Evolutionary conservation across 2,113 vertebrate genomes (phyloP).

Genomic region (Saimiri boliviensis): DNA sequence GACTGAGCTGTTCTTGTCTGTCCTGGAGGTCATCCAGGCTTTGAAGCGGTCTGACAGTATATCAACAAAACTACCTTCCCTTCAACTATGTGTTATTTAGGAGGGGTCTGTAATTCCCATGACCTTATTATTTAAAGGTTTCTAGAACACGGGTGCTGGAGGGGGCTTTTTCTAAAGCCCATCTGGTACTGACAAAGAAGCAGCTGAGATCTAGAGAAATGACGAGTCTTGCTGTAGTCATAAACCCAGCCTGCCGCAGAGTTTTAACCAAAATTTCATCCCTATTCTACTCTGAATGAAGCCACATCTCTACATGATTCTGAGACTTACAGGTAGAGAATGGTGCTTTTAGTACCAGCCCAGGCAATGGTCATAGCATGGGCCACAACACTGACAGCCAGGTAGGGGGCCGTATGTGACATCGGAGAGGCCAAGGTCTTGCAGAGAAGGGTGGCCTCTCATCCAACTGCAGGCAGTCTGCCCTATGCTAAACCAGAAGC

Average conservation of each 20-base stretch:
- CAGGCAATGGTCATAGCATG: neutral
- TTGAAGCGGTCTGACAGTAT: neutral
- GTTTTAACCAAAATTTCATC: neutral
- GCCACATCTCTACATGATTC: neutral
- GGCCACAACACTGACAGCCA: neutral
- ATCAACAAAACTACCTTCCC: neutral
- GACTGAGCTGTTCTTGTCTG: neutral
- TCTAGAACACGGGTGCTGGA: neutral
- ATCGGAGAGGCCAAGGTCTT: neutral
- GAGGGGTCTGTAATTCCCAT: neutral
- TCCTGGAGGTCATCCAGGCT: neutral
- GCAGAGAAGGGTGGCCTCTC: neutral
- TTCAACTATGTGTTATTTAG: neutral
- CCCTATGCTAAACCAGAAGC: neutral
- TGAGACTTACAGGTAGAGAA: neutral
- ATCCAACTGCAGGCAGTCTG: neutral
- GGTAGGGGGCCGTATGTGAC: neutral
- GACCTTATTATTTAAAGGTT: neutral
- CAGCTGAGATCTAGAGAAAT: neutral
- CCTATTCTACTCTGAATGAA: neutral
- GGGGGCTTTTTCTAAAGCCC: neutral
- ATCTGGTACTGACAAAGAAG: neutral
- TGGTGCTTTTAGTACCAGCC: neutral
- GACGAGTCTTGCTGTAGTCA: neutral
- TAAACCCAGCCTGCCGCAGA: neutral